Percentiles rank a stretch among this genome's conserved stretches.
These are phyloP conservation scores for Cataglyphis cursor DNA, from an alignment of 2,888 invertebrate genomes.

Conservation along the genomic window DNA sequence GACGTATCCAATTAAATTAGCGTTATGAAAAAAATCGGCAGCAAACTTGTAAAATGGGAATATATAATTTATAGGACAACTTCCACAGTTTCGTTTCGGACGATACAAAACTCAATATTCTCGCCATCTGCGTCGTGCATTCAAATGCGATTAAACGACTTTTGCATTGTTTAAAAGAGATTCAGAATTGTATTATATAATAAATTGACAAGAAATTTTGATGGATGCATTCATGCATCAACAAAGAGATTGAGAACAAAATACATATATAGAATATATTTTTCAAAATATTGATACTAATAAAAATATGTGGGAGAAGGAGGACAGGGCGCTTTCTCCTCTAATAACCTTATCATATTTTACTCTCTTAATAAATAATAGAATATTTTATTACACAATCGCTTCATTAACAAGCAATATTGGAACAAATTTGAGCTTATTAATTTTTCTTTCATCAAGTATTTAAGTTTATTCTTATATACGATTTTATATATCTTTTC, in stretches of 20 bases:
- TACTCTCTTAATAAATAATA: neutral
- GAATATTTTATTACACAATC: conserved; percentile 4
- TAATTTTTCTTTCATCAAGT: neutral
- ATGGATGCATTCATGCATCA: conserved; percentile 18
- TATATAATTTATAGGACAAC: conserved; percentile 20
- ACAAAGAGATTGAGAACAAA: neutral
- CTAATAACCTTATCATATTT: conserved; percentile 10
- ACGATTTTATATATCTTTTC: neutral
- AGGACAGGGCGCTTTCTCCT: neutral
- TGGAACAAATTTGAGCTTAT: neutral
- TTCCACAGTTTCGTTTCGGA: conserved; percentile 21
- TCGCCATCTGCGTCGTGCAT: neutral
- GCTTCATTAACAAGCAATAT: neutral
- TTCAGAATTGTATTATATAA: conserved; percentile 21
- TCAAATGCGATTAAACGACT: neutral
- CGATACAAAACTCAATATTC: conserved; percentile 3
- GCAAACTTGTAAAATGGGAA: conserved; percentile 25
- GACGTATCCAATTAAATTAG: conserved; percentile 4
- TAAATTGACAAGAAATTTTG: conserved; percentile 10
- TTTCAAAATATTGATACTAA: neutral
- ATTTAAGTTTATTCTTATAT: neutral
- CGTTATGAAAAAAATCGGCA: conserved; percentile 30
- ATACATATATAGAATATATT: neutral
- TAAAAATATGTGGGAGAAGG: neutral
- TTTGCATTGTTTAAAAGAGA: conserved; percentile 9